Conservation (phyloP, 1,140 invertebrate species). For the Zaprionus lachaisei region DNA sequence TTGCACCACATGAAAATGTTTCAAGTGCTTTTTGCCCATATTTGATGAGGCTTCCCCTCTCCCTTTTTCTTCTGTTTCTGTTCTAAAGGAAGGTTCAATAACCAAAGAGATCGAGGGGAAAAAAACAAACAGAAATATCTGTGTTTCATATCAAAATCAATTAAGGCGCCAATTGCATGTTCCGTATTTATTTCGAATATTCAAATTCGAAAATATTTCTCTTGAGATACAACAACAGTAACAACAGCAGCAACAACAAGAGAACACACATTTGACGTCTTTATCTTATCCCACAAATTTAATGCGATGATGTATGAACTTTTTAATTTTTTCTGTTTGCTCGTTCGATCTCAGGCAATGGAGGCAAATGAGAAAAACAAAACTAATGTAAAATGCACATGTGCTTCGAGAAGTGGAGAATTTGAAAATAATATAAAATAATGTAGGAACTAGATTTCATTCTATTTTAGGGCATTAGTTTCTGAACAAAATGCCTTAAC, state of each 20-base stretch:
- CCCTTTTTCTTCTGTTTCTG: conserved; percentile 3
- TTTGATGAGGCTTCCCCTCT: conserved; percentile 21
- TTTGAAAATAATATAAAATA: neutral
- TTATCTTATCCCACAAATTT: conserved; percentile 81
- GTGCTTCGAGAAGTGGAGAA: conserved; percentile 13
- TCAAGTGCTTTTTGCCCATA: conserved; percentile 55
- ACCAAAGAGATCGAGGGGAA: conserved; percentile 44
- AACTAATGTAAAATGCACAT: conserved; percentile 15
- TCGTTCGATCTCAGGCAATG: conserved; percentile 19
- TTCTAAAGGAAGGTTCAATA: conserved; percentile 66
- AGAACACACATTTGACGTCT: conserved; percentile 71
- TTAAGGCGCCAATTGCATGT: conserved; percentile 79
- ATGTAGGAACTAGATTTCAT: neutral
- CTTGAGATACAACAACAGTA: conserved; percentile 34
- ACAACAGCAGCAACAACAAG: conserved; percentile 15
- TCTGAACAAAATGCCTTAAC: neutral
- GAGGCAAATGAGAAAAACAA: conserved; percentile 17
- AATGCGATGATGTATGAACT: conserved; percentile 82
- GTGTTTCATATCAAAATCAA: conserved; percentile 75
- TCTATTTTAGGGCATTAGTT: neutral
- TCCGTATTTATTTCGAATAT: conserved; percentile 57
- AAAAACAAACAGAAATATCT: conserved; percentile 25
- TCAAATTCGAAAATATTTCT: conserved; percentile 40
- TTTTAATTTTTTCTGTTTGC: conserved; percentile 63
- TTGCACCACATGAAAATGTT: conserved; percentile 70